Base-by-base conservation (phyloP, 2,113 vertebrate genomes). In the Corydoras sp. region DNA sequence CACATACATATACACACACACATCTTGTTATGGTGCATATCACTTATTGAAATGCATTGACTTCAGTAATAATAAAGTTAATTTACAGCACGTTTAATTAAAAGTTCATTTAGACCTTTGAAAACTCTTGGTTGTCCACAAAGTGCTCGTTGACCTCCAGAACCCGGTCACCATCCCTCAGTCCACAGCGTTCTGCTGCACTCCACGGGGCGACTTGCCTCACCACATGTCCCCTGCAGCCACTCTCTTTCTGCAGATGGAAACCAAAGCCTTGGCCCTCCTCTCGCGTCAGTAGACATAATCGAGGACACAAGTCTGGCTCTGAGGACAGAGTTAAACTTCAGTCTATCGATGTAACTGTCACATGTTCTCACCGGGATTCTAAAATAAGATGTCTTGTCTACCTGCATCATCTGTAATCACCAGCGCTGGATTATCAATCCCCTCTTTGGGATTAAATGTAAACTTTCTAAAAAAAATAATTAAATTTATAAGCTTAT, bases 391-490 rank as follows among this genome's bases (percentile, higher is more conserved):
- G 18, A 24, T 60, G 5, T 53, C 31, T 11, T 10, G 15, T 69
- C 74, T 89, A 98, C 96, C 95, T 9, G 43, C 84, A 81, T 98
- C 94, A 74, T 98, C 96, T 0, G 86, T 72, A 81, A 97, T 88
- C 0, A 93, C 91, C 77, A 98, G 85, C 53, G 88, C 93, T 71
- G 96, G 96, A 79, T 98, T 98, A 84, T 98, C 96, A 2, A 98
- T 96, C 18, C 95, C 96, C 80, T 92, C 87, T 83, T 92, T 96
- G 43, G 96, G 93, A 79, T 97, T 92, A 85, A 98, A 98, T 60
- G 88, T 91, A 82, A 98, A 97, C 80, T 91, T 97, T 82, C 91
- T 93, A 84, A 35, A 75, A 64, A 24, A 62, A 71, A 63, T 5
- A 43, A 5, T 43, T 43, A 43, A 43, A 43, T 43, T 43, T 24